Base-by-base conservation (phyloP, 2,113 vertebrate genomes). In the Talpa occidentalis region DNA sequence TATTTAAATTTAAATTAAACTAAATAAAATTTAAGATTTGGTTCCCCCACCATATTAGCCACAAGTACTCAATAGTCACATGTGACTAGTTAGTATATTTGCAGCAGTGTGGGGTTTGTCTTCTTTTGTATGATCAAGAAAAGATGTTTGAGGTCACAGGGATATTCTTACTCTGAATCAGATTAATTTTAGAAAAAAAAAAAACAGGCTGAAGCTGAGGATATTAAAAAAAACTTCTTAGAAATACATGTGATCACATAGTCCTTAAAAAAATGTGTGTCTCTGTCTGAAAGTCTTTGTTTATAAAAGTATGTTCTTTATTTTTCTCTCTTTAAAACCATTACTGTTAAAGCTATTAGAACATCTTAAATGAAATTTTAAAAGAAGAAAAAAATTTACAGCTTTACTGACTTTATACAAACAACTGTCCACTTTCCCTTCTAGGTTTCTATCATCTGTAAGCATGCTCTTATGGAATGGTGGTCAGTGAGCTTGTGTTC, bases 131-230 rank as follows among this genome's bases (percentile, higher is more conserved):
- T 44, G 24, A 32, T 19, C 6, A 15, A 30, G 64, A 47, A 42
- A 82, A 49, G 37, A 10, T 37, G 47, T 62, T 70, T 7, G 66
- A 40, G 2, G 74, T 54, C 3, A 30, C 1, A 54, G 35, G 11
- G 30, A 44, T 4, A 0, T 69, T 70, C 47, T 59, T 44, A 59
- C 76, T 77, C 30, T 11, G 52, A 42, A 49, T 15, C 78, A 91
- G 67, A 30, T 77, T 91, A 59, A 93, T 81, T 88, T 76, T 77
- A 60, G 52, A n/a, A 35, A 74, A 90, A 91, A 90, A 91, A 79
- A 44, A 5, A 74, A 67, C 2, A 74, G 17, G 32, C 1, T 64
- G 44, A 94, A 72, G 17, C 44, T 93, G 40, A 84, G 37, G 26
- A 64, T 80, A 28, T 69, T 19, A 52, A 24, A 4, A 37, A 3